Evolutionary conservation across 2,113 vertebrate genomes (phyloP).

Genomic region (Periophthalmodon schlosseri): DNA sequence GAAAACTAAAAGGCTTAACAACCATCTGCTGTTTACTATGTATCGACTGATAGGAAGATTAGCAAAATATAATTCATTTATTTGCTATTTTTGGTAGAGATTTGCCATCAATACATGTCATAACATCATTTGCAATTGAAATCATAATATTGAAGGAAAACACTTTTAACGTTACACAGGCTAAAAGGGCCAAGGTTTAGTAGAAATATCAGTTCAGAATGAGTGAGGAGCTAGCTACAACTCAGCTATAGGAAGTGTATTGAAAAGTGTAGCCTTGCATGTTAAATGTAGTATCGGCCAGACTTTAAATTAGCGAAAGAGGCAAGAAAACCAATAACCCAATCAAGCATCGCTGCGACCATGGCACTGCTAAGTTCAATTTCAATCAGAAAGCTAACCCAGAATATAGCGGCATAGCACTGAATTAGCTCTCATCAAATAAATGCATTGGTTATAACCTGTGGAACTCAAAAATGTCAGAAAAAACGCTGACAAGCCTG

Average conservation of each 20-base stretch:
- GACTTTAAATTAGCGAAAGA: conserved; percentile 6
- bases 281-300: not conserved
- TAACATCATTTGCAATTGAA: no score
- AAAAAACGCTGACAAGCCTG: not conserved
- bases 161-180: no score
- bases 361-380: conserved; percentile 40
- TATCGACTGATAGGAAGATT: no score
- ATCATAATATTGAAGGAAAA: no score
- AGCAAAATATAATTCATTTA: no score
- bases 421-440: conserved; percentile 14
- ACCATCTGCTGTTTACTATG: no score
- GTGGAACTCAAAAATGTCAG: conserved; percentile 6
- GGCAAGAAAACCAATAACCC: conserved; percentile 2
- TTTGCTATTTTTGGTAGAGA: no score
- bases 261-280: conserved; percentile 2
- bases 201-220: not conserved
- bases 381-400: conserved; percentile 50
- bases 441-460: not conserved
- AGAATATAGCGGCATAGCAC: conserved; percentile 19
- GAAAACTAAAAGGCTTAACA: no score
- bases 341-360: conserved; percentile 24
- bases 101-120: no score
- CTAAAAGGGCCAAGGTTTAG: no score
- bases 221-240: not conserved
- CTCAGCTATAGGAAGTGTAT: not conserved